These are phyloP conservation scores for Cydia splendana DNA, from an alignment of 1,140 invertebrate species.

Conservation along the genomic window DNA sequence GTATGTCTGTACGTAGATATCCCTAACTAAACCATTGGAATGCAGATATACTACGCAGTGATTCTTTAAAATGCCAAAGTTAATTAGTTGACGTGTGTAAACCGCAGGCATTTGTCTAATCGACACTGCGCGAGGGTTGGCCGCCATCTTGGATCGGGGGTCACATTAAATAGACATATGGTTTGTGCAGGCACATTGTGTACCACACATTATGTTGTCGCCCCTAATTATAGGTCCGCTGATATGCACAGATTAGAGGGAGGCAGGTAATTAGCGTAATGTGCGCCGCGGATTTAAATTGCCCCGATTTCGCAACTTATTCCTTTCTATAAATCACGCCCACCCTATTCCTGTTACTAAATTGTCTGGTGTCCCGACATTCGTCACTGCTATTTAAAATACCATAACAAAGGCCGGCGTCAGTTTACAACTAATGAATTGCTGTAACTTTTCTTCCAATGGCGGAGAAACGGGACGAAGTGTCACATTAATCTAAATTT, in stretches of 20 bases:
- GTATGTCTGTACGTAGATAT: background rate
- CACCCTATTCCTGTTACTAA: conserved; percentile 39
- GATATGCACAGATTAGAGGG: conserved; percentile 63
- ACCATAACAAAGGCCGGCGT: conserved; percentile 31
- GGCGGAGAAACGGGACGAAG: conserved; percentile 27
- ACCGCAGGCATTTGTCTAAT: conserved; percentile 53
- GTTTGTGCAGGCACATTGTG: conserved; percentile 72
- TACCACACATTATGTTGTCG: conserved; percentile 68
- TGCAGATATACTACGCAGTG: conserved; percentile 48
- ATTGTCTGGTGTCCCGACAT: conserved; percentile 33
- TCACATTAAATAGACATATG: conserved; percentile 77
- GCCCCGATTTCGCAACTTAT: conserved; percentile 41
- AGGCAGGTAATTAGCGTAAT: conserved; percentile 61
- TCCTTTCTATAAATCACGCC: conserved; percentile 45
- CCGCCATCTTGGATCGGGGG: conserved; percentile 71
- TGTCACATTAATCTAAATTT: conserved; percentile 31
- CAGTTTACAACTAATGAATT: conserved; percentile 33
- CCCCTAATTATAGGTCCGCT: conserved; percentile 72
- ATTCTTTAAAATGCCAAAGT: conserved; percentile 58
- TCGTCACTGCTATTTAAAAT: conserved; percentile 33
- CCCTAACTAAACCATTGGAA: conserved; percentile 36
- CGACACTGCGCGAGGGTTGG: conserved; percentile 48
- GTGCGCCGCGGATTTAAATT: conserved; percentile 46
- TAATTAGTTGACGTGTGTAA: conserved; percentile 60
- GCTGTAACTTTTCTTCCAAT: conserved; percentile 30